These are phyloP conservation scores for Lagothrix lagotricha DNA, from an alignment of 2,797 vertebrate genomes.

Conservation along the genomic window DNA sequence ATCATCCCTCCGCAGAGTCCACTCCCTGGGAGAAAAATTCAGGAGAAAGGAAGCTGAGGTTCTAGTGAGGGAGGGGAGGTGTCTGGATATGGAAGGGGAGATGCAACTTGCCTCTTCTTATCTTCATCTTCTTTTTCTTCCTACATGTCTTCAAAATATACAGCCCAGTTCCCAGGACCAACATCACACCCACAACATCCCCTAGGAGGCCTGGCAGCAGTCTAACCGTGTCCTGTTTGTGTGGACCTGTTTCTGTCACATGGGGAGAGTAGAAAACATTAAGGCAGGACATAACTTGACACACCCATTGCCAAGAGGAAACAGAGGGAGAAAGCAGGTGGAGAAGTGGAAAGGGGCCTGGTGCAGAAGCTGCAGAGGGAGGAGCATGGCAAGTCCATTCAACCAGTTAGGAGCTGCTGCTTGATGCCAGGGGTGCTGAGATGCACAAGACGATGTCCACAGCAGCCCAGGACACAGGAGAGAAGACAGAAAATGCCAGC, in stretches of 20 bases:
- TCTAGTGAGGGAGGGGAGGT: no score
- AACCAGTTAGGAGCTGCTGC: neutral
- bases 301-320: neutral
- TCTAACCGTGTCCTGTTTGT: fast-evolving
- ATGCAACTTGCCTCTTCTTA: neutral
- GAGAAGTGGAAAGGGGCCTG: no score
- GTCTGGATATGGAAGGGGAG: neutral
- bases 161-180: neutral
- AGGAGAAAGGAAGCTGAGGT: neutral
- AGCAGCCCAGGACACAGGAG: neutral
- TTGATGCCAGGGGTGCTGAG: neutral
- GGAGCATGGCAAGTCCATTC: neutral
- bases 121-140: neutral
- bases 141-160: neutral
- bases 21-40: neutral
- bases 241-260: neutral
- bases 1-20: neutral
- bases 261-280: neutral
- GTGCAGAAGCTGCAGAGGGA: neutral
- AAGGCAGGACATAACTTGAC: neutral
- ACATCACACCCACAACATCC: neutral
- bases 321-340: neutral
- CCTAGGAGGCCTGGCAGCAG: fast-evolving
- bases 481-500: neutral
- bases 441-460: fast-evolving